Base-by-base conservation (phyloP, 2,888 invertebrate species). In the Sinopyrophorus schimmeli region DNA sequence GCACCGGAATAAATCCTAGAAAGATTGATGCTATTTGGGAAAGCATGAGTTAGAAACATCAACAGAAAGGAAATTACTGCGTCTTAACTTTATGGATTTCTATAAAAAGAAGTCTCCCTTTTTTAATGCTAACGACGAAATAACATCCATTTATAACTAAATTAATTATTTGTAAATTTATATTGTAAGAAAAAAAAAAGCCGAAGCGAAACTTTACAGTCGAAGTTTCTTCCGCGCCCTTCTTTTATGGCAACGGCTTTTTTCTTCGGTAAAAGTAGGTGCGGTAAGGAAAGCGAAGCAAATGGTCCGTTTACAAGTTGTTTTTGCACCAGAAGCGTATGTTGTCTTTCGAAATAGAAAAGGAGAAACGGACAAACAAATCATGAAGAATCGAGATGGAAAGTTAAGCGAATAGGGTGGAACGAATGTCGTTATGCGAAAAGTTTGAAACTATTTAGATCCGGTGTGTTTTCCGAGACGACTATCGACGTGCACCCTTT, bases 291-390 rank as follows among this genome's bases (percentile, higher is more conserved):
- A 61, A 57, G 41, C 60, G 55, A 46, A 60, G 57, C 58, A 62
- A 65, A 65, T 64, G 65, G 62, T 59, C 61, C 63, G 62, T 60
- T 62, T 62, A 65, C 62, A 62, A 64, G 62, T 63, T 65, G 63
- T 65, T 64, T 64, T 64, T 63, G 59, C 58, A 52, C 57, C 46
- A 52, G 46, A 39, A 61, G 50, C 62, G 62, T 63, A 63, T 62
- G 64, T 56, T 62, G 50, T 55, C 48, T 53, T 51, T 53, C 20
- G 47, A 51, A 55, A 58, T 48, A 55, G 53, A 58, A 59, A 61
- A 27, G 56, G 53, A 46, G 49, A 47, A 42, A 42, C 32, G 55
- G 40, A 38, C 54, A 49, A 39, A 49, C 50, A 46, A 55, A 54
- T 54, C 21, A 40, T 27, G 52, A 35, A 24, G 32, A 49, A 58